phyloP scores from a whole-genome alignment of 2,113 vertebrate species.

The Salvelinus sp. region DNA sequence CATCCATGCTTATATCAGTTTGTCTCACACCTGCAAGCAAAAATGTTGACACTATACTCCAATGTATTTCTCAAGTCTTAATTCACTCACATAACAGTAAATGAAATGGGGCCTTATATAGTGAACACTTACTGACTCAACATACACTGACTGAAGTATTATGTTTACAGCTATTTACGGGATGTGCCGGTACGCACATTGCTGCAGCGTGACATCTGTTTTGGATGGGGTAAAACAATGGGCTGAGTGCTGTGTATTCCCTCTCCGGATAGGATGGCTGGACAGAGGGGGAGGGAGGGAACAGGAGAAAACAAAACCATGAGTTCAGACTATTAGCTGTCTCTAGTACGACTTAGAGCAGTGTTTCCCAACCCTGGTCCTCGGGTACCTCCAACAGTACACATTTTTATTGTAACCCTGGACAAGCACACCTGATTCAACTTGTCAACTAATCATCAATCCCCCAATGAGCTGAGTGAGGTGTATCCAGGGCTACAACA shows the following conservation, averaged over 20 bases:
- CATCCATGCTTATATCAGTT: background rate
- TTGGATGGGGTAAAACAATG: background rate
- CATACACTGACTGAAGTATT: background rate
- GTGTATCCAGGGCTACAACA: no score
- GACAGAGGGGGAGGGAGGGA: background rate
- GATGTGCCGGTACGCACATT: background rate
- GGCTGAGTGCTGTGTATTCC: background rate
- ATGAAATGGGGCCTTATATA: background rate
- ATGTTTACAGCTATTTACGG: background rate
- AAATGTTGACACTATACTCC: background rate
- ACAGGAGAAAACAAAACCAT: background rate
- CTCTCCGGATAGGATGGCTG: background rate
- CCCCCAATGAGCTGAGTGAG: no score
- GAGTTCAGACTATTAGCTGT: background rate
- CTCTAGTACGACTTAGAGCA: background rate
- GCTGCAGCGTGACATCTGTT: constrained; percentile 13
- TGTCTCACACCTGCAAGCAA: background rate
- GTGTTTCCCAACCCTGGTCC: no score
- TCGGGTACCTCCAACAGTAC: no score
- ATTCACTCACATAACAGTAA: background rate
- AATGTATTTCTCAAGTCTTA: background rate
- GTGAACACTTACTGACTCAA: background rate
- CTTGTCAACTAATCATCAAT: no score
- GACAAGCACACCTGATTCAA: no score
- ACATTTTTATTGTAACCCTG: no score